Evolutionary conservation across 2,113 vertebrate species (phyloP).

Genomic region (Protomyctophum bolini): DNA sequence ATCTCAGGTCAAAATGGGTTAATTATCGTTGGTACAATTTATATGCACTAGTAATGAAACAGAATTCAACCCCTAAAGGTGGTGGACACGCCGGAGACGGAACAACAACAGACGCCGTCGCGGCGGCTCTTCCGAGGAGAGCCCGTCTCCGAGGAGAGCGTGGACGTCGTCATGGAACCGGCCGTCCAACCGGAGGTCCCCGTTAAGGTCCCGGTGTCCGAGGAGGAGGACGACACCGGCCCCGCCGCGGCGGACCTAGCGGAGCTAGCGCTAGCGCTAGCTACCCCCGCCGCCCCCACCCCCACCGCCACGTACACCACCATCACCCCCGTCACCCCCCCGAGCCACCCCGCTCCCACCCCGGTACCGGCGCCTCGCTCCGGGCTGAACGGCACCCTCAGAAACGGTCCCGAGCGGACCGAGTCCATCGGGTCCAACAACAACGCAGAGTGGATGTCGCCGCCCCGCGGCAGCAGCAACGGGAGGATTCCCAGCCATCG

Average conservation of each 20-base stretch:
- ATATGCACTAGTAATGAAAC: too few species aligned
- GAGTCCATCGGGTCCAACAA: constrained; percentile 31
- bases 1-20: too few species aligned
- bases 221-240: constrained; percentile 3
- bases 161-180: background rate
- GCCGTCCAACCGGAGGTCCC: constrained; percentile 7
- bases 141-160: constrained; percentile 24
- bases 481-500: constrained; percentile 74
- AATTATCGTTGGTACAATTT: too few species aligned
- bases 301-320: background rate
- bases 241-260: background rate
- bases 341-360: background rate
- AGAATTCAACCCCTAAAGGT: constrained; percentile 34
- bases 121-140: constrained; percentile 6
- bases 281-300: background rate
- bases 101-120: constrained; percentile 43
- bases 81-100: constrained; percentile 56
- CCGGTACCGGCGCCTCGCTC: background rate
- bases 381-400: constrained; percentile 12
- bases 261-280: too few species aligned
- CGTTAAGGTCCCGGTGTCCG: background rate
- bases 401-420: constrained; percentile 10
- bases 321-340: background rate
- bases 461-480: constrained; percentile 29
- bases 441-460: constrained; percentile 39